Evolutionary conservation across 2,113 vertebrate genomes (phyloP), one percentile per base, ranked within the genome.

Genomic region (Puffinus mauretanicus): DNA sequence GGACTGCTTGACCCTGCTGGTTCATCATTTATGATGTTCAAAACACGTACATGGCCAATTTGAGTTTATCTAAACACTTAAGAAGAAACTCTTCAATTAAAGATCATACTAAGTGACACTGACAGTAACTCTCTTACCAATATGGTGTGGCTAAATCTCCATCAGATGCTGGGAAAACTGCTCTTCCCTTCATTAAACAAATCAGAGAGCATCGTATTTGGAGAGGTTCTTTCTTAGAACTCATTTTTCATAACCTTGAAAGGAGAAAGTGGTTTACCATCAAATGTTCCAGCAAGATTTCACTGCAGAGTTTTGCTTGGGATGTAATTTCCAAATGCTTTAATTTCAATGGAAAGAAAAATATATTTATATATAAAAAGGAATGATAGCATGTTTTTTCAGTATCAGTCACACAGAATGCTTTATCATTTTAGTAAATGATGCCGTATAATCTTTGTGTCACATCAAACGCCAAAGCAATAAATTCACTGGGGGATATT

Each of bases 41-140:
- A 95, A 97, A 71, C 32, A 93, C 0, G 2, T 51, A 81, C 75
- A 80, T 52, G 95, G 90, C 57, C 60, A 64, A 79, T 83, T 93
- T 95, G 73, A 97, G 57, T 97, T 96, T 66, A 92, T 84, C 47
- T 88, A 85, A 97, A 92, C 47, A 32, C 62, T 91, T 91, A 82
- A 77, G 93, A 60, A 60, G 55, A 94, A 86, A 57, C 60, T 93
- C 90, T 80, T 86, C 54, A 78, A 40, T 81, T 77, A 86, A 80
- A 93, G 87, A 88, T 79, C 66, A 15, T 8, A 40, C 40, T 85
- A 73, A 93, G 52, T 36, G 65, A 86, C 65, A 36, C 9, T 77
- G 51, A 67, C 89, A 84, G 92, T 70, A 91, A n/a, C 19, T 19
- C 11, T 66, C 46, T 86, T 90, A 77, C 34, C 82, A 90, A 38